A percentile compares a stretch with the other conserved stretches of the same genome.
These are phyloP conservation scores for Ailurus styani DNA, from an alignment of 2,113 vertebrate genomes.

Conservation along the genomic window DNA sequence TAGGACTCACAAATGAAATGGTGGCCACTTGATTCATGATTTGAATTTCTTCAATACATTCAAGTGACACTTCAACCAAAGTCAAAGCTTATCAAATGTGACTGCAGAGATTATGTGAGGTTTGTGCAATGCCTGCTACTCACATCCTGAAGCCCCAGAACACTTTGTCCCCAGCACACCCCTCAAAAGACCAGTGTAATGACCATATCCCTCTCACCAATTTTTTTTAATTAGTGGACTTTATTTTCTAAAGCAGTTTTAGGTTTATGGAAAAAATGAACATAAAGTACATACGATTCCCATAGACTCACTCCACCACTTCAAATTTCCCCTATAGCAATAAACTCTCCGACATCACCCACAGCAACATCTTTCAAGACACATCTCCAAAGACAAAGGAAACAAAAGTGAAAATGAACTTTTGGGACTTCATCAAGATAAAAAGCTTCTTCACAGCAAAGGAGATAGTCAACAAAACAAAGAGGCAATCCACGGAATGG, in stretches of 20 bases:
- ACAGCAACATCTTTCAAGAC: too few relatives aligned
- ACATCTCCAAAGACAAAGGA: too few relatives aligned
- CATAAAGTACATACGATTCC: background rate
- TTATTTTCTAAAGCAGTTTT: background rate
- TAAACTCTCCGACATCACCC: too few relatives aligned
- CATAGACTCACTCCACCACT: accelerated
- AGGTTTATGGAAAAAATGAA: background rate
- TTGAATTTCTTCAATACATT: background rate
- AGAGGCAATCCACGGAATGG: too few relatives aligned
- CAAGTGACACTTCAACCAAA: background rate
- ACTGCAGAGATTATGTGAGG: background rate
- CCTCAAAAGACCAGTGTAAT: background rate
- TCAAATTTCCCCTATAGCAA: background rate
- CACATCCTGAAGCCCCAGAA: background rate
- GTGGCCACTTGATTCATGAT: background rate
- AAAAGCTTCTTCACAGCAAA: too few relatives aligned
- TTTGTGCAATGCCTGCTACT: background rate
- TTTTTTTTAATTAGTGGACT: background rate
- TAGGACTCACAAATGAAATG: background rate
- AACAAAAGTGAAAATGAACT: too few relatives aligned
- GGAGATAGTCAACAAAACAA: too few relatives aligned
- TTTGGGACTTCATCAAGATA: too few relatives aligned
- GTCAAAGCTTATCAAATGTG: background rate
- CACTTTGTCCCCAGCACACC: background rate
- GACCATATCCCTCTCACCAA: background rate